Base-by-base conservation (phyloP, 2,797 vertebrate species). In the Melopsittacus undulatus region DNA sequence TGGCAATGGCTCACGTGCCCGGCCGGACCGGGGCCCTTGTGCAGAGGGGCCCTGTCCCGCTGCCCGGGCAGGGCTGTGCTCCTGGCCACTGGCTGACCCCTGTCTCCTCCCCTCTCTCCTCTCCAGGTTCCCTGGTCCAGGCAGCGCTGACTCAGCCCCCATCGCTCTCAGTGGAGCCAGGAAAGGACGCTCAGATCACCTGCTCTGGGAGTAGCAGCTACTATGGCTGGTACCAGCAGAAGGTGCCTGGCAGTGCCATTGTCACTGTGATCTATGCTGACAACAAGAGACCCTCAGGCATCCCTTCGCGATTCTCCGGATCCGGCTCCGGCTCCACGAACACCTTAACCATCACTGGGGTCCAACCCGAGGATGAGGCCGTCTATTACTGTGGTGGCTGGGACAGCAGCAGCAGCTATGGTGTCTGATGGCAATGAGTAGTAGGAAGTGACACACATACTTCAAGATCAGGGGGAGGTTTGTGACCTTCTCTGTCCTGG, bases 301-400 rank as follows among this genome's bases (percentile, higher is more conserved):
- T 69, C 52, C 34, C 52, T 81, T 27, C 29, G 1, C 3, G 29
- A n/a, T 80, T 68, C 52, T 80, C 78, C 0, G n/a, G 77, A 54
- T 73, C 52, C 32, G 3, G 0, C 0, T 45, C 52, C 8, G 11
- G 54, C 27, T 1, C 22, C 10, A 19, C 3, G 36, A 7, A 0
- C 29, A 62, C 29, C 0, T 77, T 77, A 40, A 77, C 73, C 83
- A 77, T 96, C 80, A 27, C 36, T 42, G 79, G 24, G 32, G 38
- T 83, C 57, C 66, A 66, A 38, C 27, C 43, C 4, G 13, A 63
- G 79, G 70, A 63, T 1, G 16, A 77, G 51, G 80, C 49, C 21
- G 16, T 57, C 57, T 77, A 59, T 83, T 72, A 12, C 82, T 84
- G 51, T 54, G 69, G 51, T 56, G 9, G 30, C 40, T 11, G 1